Percentiles rank a stretch among this genome's conserved stretches.
Conservation (phyloP, 2,113 vertebrate genomes). For the Noturus placidus region DNA sequence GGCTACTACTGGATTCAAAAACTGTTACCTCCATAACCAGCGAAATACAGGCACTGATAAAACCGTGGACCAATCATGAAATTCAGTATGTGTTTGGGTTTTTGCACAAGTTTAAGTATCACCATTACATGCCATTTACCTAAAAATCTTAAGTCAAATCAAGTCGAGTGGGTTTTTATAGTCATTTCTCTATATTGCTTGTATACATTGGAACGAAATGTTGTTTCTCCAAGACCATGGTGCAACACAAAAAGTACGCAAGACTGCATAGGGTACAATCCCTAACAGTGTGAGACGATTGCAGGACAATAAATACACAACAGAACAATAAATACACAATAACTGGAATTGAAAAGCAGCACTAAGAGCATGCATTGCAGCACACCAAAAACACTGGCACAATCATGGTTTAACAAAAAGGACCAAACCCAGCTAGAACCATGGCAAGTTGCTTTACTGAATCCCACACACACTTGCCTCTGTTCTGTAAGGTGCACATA, state of each 20-base stretch:
- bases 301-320: too few species aligned
- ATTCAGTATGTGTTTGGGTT: not conserved
- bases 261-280: too few species aligned
- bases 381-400: not conserved
- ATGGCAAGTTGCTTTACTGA: not conserved
- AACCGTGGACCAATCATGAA: slow-evolving; percentile 19
- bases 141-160: not conserved
- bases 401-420: slow-evolving; percentile 11
- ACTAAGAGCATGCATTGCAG: slow-evolving; percentile 5
- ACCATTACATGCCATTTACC: not conserved
- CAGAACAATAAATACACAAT: too few species aligned
- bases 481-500: slow-evolving; percentile 3
- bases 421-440: slow-evolving; percentile 32
- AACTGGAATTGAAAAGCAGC: not conserved
- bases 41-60: slow-evolving; percentile 22
- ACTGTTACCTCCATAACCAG: slow-evolving; percentile 37
- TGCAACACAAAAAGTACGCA: too few species aligned
- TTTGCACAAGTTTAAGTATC: not conserved
- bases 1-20: slow-evolving; percentile 29
- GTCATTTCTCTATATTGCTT: too few species aligned
- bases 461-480: slow-evolving; percentile 10
- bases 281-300: too few species aligned
- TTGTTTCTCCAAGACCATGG: too few species aligned
- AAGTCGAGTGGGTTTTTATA: too few species aligned
- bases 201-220: too few species aligned